Percentiles rank a stretch among this genome's conserved stretches.
These are phyloP conservation scores for Conger conger DNA, from an alignment of 2,113 vertebrate species.

Conservation along the genomic window DNA sequence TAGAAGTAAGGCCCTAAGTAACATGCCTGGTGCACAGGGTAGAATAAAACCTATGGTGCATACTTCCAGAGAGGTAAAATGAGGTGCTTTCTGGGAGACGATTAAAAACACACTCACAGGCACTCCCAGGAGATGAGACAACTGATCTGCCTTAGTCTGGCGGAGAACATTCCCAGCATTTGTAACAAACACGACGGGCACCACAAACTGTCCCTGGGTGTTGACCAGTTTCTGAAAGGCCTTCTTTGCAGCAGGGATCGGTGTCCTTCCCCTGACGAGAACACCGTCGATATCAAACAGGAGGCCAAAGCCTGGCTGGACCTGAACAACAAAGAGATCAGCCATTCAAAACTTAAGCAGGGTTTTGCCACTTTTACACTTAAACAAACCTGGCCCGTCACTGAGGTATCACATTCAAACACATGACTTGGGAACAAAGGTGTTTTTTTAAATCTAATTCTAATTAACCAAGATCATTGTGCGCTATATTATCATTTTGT, in stretches of 20 bases:
- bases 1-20: no score
- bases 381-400: not conserved
- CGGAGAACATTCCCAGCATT: constrained; percentile 86
- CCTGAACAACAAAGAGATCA: not conserved
- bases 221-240: constrained; percentile 82
- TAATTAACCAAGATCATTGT: not conserved
- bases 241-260: constrained; percentile 76
- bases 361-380: not conserved
- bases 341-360: not conserved
- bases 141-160: constrained; percentile 79
- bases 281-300: constrained; percentile 87
- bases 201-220: constrained; percentile 71
- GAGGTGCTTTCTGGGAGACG: not conserved
- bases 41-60: not conserved
- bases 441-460: no score
- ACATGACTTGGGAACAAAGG: not conserved
- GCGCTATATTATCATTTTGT: not conserved
- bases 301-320: constrained; percentile 74
- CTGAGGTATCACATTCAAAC: not conserved
- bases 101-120: constrained; percentile 67
- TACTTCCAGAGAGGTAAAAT: not conserved
- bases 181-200: constrained; percentile 88
- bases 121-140: constrained; percentile 78
- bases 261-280: constrained; percentile 75
- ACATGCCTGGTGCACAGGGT: no score